Evolutionary conservation across 2,113 vertebrate genomes (phyloP).

Genomic region (Willisornis vidua): DNA sequence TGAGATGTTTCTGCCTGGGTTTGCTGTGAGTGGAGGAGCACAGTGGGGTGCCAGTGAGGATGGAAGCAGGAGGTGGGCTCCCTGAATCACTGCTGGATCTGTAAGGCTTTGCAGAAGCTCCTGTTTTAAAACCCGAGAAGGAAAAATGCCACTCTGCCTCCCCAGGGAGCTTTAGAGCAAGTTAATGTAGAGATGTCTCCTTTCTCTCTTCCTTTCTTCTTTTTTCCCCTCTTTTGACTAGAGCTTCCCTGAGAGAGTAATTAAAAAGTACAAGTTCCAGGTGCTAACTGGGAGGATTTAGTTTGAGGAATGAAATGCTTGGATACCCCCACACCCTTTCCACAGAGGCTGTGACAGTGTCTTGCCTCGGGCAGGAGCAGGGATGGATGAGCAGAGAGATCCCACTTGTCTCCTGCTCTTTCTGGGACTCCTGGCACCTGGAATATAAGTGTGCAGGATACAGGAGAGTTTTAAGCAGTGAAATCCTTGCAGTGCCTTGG

Average conservation of each 20-base stretch:
- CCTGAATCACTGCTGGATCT: not conserved
- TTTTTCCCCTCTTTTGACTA: not conserved
- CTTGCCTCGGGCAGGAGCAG: not conserved
- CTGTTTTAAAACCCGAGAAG: not conserved
- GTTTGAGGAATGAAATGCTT: not conserved
- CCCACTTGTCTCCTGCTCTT: not conserved
- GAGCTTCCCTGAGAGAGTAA: conserved; percentile 60
- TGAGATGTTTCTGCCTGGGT: fast-evolving
- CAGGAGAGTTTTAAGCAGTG: not conserved
- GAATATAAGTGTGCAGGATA: not conserved
- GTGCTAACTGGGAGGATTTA: not conserved
- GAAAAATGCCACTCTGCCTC: not conserved
- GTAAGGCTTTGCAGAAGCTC: not conserved
- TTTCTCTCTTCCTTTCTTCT: not conserved
- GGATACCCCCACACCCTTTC: not conserved
- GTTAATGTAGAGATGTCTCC: not conserved
- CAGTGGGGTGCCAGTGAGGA: fast-evolving
- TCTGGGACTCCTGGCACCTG: not conserved
- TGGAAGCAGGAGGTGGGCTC: not conserved
- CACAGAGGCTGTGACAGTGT: not conserved
- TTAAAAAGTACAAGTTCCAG: conserved; percentile 25
- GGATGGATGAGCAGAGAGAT: not conserved
- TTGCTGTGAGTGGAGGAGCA: not conserved
- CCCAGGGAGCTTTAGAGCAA: not conserved
- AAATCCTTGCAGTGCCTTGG: fast-evolving